Conservation (phyloP, 2,797 vertebrate species). For the Steatocranus sp. region DNA sequence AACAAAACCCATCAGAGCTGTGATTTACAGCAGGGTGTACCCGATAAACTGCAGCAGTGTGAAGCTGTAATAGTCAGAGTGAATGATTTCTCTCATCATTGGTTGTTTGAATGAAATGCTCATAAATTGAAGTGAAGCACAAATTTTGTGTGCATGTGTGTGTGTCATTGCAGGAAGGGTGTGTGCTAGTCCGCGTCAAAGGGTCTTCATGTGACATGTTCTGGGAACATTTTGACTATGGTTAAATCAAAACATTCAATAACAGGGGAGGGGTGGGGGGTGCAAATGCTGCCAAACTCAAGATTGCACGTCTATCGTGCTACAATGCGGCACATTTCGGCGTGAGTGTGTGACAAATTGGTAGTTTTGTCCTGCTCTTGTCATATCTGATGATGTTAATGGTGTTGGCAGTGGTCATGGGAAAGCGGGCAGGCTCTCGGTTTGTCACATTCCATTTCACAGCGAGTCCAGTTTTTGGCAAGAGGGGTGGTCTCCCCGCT, state of each 20-base stretch:
- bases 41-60: neutral
- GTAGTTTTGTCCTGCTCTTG: neutral
- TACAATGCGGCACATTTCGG: neutral
- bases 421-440: slow-evolving; percentile 26
- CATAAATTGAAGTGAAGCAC: neutral
- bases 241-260: neutral
- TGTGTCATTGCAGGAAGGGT: neutral
- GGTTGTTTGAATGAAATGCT: neutral
- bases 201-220: neutral
- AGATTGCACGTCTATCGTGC: neutral
- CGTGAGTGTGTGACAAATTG: neutral
- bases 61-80: neutral
- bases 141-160: neutral
- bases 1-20: neutral
- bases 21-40: neutral
- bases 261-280: neutral
- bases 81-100: neutral
- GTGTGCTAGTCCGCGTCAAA: neutral
- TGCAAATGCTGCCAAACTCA: neutral
- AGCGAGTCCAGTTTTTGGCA: slow-evolving; percentile 29
- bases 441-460: slow-evolving; percentile 46
- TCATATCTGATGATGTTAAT: neutral
- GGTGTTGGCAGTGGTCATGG: slow-evolving; percentile 3
- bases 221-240: neutral
- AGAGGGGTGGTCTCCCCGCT: neutral